Percentiles rank a stretch among this genome's conserved stretches.
These are phyloP conservation scores for Platysteira castanea DNA, from an alignment of 2,113 vertebrate genomes.

Conservation along the genomic window DNA sequence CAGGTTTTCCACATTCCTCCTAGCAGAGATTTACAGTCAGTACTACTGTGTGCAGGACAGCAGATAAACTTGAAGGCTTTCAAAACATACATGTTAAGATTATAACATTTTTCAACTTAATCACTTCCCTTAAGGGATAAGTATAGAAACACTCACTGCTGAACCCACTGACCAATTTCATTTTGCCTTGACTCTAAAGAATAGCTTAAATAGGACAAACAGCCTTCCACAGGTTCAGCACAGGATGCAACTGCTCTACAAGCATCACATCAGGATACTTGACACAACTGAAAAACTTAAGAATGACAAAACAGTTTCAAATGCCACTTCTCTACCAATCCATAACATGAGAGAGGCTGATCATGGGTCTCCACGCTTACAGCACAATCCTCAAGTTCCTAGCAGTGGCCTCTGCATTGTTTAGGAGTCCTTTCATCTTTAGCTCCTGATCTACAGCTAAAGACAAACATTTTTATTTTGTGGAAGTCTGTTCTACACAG, in stretches of 20 bases:
- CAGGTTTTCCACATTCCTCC: background rate
- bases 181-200: background rate
- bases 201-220: background rate
- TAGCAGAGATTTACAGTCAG: background rate
- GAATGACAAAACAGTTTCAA: background rate
- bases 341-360: background rate
- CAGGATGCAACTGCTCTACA: background rate
- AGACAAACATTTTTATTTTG: background rate
- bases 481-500: background rate
- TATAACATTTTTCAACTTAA: background rate
- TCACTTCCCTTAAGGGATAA: background rate
- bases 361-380: fast-evolving
- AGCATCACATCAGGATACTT: background rate
- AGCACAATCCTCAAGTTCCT: background rate
- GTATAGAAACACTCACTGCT: background rate
- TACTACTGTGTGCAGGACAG: background rate
- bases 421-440: background rate
- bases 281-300: background rate
- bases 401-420: background rate
- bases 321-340: background rate
- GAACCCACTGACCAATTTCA: background rate
- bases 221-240: background rate
- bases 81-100: background rate
- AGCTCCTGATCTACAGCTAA: background rate
- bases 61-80: background rate